These are phyloP conservation scores for Papilio polytes DNA, from an alignment of 1,140 invertebrate species.

Conservation along the genomic window DNA sequence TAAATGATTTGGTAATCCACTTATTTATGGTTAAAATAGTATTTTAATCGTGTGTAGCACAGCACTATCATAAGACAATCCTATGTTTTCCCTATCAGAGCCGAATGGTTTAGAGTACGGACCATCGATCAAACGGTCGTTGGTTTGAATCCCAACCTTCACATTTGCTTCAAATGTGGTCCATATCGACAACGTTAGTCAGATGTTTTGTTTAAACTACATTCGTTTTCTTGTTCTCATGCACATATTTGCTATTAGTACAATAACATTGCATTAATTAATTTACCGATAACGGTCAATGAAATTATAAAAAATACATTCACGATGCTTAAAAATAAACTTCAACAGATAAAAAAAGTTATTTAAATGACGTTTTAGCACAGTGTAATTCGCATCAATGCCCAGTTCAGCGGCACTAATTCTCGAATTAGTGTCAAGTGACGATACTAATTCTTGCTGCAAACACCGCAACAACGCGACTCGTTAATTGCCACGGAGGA, in stretches of 20 bases:
- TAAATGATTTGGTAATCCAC: not conserved
- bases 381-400: slow-evolving; percentile 17
- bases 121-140: too few relatives aligned
- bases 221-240: not conserved
- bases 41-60: too few relatives aligned
- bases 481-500: not conserved
- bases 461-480: slow-evolving; percentile 19
- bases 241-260: not conserved
- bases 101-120: too few relatives aligned
- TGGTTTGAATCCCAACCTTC: not conserved
- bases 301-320: not conserved
- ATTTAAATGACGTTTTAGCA: not conserved
- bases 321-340: not conserved
- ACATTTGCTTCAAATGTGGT: not conserved
- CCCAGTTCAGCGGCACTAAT: slow-evolving; percentile 7
- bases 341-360: not conserved
- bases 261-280: not conserved
- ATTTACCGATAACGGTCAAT: not conserved
- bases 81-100: too few relatives aligned
- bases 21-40: not conserved
- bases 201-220: not conserved
- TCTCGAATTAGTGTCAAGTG: slow-evolving; percentile 25
- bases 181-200: not conserved
- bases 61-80: too few relatives aligned
- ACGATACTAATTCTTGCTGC: slow-evolving; percentile 11